Base-by-base conservation (phyloP, 2,888 invertebrate genomes). In the Andrena marginata region DNA sequence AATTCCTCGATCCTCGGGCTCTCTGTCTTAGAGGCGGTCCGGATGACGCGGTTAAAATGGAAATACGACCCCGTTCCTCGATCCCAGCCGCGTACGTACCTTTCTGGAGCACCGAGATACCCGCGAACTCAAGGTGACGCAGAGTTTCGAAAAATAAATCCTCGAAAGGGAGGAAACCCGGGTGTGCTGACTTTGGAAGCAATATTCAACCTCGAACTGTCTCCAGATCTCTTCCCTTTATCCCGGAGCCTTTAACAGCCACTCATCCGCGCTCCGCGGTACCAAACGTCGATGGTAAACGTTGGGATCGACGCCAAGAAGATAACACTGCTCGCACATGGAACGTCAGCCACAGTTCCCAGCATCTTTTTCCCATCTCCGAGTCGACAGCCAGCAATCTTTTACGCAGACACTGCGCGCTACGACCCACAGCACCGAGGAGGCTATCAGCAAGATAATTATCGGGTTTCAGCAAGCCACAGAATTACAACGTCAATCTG, bases 21-120 rank as follows among this genome's bases (percentile, higher is more conserved):
- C 59, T 51, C 35, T 26, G 65, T 59, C 72, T 64, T 49, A 35
- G 26, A n/a, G 69, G 26, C 48, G 13, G 31, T 60, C 3, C 56
- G 42, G 8, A 29, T 20, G 69, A 75, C 13, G 49, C 49, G 56
- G 56, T 78, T 75, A 42, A 69, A 79, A 79, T 64, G 64, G 42
- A 64, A 75, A 70, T 64, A 13, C 63, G 64, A 69, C 35, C n/a
- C 31, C 16, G 51, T 56, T 60, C 51, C 51, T 56, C 59, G 54
- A 67, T 65, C 42, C 13, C 29, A 23, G 65, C 13, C 7, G 48
- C 51, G 10, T 59, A 31, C 42, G 10, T 64, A 31, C 35, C 23
- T 60, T 26, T 26, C 23, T 2, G 1, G 56, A 0, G n/a, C n/a
- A 23, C 8, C 20, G 56, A 26, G 20, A 63, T 7, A 20, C 23